phyloP scores from a whole-genome alignment of 2,888 invertebrate species.

The Adineta ricciae region DNA sequence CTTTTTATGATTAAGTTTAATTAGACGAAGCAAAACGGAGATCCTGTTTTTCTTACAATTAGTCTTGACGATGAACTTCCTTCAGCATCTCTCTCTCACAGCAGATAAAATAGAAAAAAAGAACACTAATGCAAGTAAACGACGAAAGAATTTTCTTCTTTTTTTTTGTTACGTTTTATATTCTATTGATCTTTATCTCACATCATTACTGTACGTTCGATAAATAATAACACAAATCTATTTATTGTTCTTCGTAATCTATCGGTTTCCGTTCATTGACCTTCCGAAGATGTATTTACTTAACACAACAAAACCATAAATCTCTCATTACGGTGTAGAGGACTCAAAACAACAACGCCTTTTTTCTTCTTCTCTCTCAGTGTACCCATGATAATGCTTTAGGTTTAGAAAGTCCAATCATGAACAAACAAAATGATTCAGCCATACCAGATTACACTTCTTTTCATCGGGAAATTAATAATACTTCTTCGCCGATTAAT shows the following conservation, averaged over 20 bases:
- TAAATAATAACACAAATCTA: not conserved
- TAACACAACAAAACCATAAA: not conserved
- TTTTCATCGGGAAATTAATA: not conserved
- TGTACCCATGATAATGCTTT: not conserved
- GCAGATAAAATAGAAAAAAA: not conserved
- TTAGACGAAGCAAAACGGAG: not conserved
- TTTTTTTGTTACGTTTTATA: not conserved
- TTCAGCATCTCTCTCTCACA: not conserved
- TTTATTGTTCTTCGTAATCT: not conserved
- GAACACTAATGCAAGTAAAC: not conserved
- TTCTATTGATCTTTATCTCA: not conserved
- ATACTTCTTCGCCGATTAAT: not conserved
- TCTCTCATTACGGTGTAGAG: not conserved
- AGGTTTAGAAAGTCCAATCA: not conserved
- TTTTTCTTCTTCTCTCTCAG: too few relatives aligned
- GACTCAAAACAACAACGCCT: too few relatives aligned
- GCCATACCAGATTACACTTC: not conserved
- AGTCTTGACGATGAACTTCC: not conserved
- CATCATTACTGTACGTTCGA: not conserved
- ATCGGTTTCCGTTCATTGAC: not conserved
- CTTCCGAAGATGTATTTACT: not conserved
- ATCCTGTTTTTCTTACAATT: not conserved
- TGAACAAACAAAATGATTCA: not conserved
- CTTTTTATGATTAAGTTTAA: not conserved
- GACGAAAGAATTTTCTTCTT: not conserved